phyloP scores from a whole-genome alignment of 2,888 invertebrate genomes.

The Sthenelais limicola region DNA sequence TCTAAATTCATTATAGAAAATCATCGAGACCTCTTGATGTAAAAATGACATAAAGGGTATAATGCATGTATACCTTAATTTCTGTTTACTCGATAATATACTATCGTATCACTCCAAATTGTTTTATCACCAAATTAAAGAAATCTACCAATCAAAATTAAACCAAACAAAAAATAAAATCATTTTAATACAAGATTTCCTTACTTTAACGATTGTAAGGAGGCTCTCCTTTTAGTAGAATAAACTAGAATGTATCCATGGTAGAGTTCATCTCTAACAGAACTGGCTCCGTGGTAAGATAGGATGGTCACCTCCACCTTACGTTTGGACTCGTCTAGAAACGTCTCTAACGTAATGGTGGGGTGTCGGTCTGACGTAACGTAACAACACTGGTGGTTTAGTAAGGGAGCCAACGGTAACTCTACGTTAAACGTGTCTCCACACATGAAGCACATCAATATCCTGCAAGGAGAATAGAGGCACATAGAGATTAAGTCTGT shows the following conservation, averaged over 20 bases:
- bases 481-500: background rate
- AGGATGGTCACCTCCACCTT: conserved; percentile 84
- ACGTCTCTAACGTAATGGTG: conserved; percentile 91
- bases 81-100: too few relatives aligned
- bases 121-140: too few relatives aligned
- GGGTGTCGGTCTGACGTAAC: conserved; percentile 83
- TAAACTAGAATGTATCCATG: conserved; percentile 96
- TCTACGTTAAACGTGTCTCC: conserved; percentile 94
- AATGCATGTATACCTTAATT: too few relatives aligned
- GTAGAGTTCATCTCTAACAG: conserved; percentile 87
- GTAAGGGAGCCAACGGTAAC: conserved; percentile 88
- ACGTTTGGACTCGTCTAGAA: conserved; percentile 90
- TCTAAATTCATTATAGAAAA: too few relatives aligned
- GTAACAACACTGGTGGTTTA: conserved; percentile 90
- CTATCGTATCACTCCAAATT: too few relatives aligned
- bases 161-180: too few relatives aligned
- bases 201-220: conserved; percentile 88
- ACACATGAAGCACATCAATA: conserved; percentile 90
- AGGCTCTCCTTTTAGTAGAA: conserved; percentile 94
- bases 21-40: too few relatives aligned
- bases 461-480: conserved; percentile 75
- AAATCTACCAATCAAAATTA: too few relatives aligned
- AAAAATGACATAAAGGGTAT: too few relatives aligned
- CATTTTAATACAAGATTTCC: too few relatives aligned
- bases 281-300: conserved; percentile 93